Evolutionary conservation across 2,113 vertebrate species (phyloP).

Genomic region (Globicephala melas): DNA sequence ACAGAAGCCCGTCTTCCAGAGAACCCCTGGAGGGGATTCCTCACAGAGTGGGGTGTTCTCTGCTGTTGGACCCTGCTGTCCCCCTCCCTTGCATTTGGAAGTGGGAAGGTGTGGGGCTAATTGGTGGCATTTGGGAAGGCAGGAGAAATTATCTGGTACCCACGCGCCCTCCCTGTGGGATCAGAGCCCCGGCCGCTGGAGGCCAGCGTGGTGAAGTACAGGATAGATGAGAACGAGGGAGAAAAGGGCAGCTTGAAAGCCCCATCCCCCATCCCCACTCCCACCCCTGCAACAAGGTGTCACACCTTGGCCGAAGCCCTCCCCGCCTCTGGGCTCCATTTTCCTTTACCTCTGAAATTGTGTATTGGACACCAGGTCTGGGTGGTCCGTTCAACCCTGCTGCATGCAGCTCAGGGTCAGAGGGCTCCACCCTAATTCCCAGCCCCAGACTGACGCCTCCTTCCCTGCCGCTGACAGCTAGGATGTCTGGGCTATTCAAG

Average conservation of each 20-base stretch:
- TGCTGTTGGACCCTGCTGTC: not conserved
- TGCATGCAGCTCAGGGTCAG: rapidly evolving
- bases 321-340: not conserved
- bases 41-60: not conserved
- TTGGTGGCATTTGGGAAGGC: not conserved
- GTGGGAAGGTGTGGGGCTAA: not conserved
- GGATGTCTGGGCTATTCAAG: not conserved
- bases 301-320: not conserved
- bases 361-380: rapidly evolving
- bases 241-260: not conserved
- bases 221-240: not conserved
- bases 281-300: not conserved
- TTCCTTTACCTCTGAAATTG: not conserved
- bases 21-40: not conserved
- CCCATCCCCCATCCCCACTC: not conserved
- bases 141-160: not conserved
- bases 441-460: not conserved
- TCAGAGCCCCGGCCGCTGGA: not conserved
- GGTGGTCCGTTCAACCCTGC: not conserved
- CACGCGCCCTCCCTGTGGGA: not conserved
- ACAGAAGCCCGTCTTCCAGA: not conserved
- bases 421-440: not conserved
- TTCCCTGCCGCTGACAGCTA: not conserved
- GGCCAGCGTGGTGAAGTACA: not conserved
- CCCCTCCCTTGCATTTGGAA: not conserved